Percentiles rank a stretch among this genome's conserved stretches.
phyloP scores from a whole-genome alignment of 2,888 invertebrate species.

The Drosophila recens region DNA sequence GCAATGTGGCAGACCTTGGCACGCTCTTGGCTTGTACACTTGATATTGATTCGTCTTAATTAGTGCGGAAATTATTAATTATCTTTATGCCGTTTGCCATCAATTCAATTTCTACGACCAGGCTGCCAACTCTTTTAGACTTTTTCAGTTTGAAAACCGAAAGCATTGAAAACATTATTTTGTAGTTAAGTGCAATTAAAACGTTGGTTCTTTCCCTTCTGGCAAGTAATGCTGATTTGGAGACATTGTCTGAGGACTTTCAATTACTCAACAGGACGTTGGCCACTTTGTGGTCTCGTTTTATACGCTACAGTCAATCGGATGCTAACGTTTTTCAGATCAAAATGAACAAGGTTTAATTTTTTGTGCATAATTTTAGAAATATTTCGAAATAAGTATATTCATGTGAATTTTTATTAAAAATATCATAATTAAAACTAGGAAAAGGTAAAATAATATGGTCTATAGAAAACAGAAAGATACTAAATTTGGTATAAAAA shows the following conservation, averaged over 20 bases:
- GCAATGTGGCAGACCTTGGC: constrained; percentile 32
- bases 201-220: neutral
- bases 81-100: constrained; percentile 40
- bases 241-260: constrained; percentile 42
- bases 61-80: constrained; percentile 81
- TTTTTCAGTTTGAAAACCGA: constrained; percentile 15
- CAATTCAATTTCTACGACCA: constrained; percentile 29
- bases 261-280: constrained; percentile 35
- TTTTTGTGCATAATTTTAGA: too few relatives aligned
- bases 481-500: neutral
- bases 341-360: too few relatives aligned
- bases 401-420: too few relatives aligned
- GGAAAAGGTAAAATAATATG: too few relatives aligned
- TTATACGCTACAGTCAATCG: constrained; percentile 3
- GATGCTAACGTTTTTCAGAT: neutral
- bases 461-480: neutral
- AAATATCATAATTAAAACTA: too few relatives aligned
- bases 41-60: constrained; percentile 62
- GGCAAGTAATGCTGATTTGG: neutral
- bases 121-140: neutral
- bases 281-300: constrained; percentile 21
- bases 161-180: constrained; percentile 8
- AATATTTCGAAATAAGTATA: too few relatives aligned
- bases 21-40: constrained; percentile 45
- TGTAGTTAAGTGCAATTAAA: constrained; percentile 6